A percentile compares a stretch with the other conserved stretches of the same genome.
phyloP scores from a whole-genome alignment of 2,113 vertebrate species.

The Pteropus alecto region DNA sequence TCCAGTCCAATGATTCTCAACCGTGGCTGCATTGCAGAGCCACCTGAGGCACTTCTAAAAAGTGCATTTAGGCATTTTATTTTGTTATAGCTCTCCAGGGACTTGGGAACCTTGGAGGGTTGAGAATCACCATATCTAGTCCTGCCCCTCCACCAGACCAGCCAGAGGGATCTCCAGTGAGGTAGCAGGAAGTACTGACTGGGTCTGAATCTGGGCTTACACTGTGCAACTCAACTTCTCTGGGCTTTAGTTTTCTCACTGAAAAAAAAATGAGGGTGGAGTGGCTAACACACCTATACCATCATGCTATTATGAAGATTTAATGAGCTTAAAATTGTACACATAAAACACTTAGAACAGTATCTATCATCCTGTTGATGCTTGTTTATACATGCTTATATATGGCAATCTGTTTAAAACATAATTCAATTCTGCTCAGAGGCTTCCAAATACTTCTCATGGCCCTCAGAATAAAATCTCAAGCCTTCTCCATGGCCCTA shows the following conservation, averaged over 20 bases:
- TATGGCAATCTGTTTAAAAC: neutral
- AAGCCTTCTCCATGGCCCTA: too few species aligned
- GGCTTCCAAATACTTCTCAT: neutral
- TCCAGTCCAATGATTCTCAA: neutral
- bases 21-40: neutral
- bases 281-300: neutral
- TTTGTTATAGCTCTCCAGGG: neutral
- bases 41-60: neutral
- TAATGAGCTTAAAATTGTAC: neutral
- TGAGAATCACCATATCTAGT: neutral
- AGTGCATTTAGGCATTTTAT: neutral
- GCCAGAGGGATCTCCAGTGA: neutral
- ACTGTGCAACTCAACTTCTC: neutral
- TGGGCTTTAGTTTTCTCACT: neutral
- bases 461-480: neutral
- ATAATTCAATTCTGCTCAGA: neutral
- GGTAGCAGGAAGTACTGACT: neutral
- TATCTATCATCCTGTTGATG: neutral
- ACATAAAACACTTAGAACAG: neutral
- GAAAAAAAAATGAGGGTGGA: neutral
- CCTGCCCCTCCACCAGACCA: neutral
- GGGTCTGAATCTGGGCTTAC: neutral
- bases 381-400: neutral
- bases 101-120: neutral
- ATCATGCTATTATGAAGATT: neutral